Conservation (phyloP, 2,797 vertebrate species). For the Gadopsis marmoratus region DNA sequence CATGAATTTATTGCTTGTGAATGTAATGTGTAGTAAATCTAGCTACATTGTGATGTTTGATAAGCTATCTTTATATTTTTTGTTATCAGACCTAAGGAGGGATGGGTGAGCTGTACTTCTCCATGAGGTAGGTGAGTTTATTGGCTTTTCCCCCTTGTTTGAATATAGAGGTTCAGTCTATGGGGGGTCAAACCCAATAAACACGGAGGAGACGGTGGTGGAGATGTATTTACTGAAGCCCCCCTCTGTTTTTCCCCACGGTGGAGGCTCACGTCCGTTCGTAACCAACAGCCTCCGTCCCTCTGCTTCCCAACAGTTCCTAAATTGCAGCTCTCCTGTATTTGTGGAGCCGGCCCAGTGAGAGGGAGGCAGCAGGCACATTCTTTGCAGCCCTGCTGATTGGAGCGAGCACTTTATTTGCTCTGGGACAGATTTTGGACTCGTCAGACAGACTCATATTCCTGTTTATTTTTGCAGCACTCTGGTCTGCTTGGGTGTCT, state of each 20-base stretch:
- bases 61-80: slow-evolving; percentile 21
- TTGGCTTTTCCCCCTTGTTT: slow-evolving; percentile 70
- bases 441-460: slow-evolving; percentile 70
- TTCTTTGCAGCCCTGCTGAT: slow-evolving; percentile 75
- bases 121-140: slow-evolving; percentile 61
- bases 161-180: slow-evolving; percentile 53
- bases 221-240: slow-evolving; percentile 65
- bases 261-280: slow-evolving; percentile 52
- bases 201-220: slow-evolving; percentile 47
- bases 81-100: slow-evolving; percentile 31
- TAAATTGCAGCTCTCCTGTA: slow-evolving; percentile 74
- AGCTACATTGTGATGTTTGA: slow-evolving; percentile 27
- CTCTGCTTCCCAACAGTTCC: slow-evolving; percentile 54
- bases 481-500: slow-evolving; percentile 44
- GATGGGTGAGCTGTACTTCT: slow-evolving; percentile 41
- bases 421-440: slow-evolving; percentile 68
- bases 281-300: slow-evolving; percentile 43
- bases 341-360: slow-evolving; percentile 81
- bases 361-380: slow-evolving; percentile 73
- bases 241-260: slow-evolving; percentile 50
- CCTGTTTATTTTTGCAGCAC: slow-evolving; percentile 73
- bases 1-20: slow-evolving; percentile 23
- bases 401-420: slow-evolving; percentile 74
- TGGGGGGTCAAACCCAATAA: slow-evolving; percentile 75
- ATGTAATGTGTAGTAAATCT: slow-evolving; percentile 34